These are phyloP conservation scores for Arnoldichthys spilopterus DNA, from an alignment of 2,797 vertebrate species.

Conservation along the genomic window DNA sequence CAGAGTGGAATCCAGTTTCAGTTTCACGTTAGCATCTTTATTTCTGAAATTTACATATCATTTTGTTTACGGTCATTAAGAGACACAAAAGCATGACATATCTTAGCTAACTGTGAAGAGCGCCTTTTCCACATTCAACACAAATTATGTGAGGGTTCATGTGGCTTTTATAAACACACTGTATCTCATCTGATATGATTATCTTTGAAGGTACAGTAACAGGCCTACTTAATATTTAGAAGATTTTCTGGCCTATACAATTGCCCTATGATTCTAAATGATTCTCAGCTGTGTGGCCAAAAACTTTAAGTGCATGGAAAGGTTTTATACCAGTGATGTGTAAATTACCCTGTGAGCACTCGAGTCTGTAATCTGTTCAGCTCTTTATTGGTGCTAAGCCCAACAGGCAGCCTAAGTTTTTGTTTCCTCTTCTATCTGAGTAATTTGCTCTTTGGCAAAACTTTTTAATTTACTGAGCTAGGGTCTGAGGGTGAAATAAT, in stretches of 20 bases:
- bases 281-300: not conserved
- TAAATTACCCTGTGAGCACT: not conserved
- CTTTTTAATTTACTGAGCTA: constrained; percentile 1
- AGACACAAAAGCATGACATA: too few species aligned
- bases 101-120: too few species aligned
- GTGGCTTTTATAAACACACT: too few species aligned
- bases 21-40: not conserved
- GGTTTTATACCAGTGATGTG: not conserved
- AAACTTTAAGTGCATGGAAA: not conserved
- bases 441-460: not conserved
- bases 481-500: not conserved
- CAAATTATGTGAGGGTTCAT: too few species aligned
- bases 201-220: too few species aligned
- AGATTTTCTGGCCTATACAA: not conserved
- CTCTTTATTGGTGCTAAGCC: not conserved
- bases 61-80: not conserved
- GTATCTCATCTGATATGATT: too few species aligned
- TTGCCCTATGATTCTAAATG: not conserved
- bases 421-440: not conserved
- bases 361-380: not conserved
- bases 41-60: not conserved
- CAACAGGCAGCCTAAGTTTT: not conserved
- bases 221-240: not conserved
- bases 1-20: not conserved
- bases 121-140: too few species aligned